Base-by-base conservation (phyloP, 2,888 invertebrate species). In the Liodrosophila aerea region DNA sequence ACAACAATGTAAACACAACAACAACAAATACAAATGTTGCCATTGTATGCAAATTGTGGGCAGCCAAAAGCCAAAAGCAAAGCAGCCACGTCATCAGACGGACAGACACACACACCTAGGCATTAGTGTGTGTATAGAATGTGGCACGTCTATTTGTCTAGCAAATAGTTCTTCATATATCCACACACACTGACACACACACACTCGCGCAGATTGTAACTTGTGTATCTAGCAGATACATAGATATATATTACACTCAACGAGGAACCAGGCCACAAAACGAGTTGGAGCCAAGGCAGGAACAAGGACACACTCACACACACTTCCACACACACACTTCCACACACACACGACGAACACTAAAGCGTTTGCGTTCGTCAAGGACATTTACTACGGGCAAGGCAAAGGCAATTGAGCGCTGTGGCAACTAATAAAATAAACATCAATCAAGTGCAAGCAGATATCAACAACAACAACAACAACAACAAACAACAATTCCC, bases 361-460 rank as follows among this genome's bases (percentile, higher is more conserved):
- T 37, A 8, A 16, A 51, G 30, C 16, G 39, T 31, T 51, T 46
- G 49, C 29, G 7, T 34, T 31, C 45, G 36, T 31, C 64, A 66
- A 66, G 63, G 67, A 63, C 65, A 40, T 36, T 13, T 12, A 39
- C 36, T 11, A n/a, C n/a, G 3, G 11, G 27, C 50, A 27, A 11
- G 27, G 12, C 15, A 36, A n/a, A n/a, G n/a, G 16, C 44, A 15
- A 4, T n/a, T 7, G n/a, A 7, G 15, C 15, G 16, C 37, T 9
- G 7, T 16, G n/a, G 50, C 57, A 51, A 15, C 36, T 47, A 33
- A 61, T 68, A 61, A 63, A 68, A 56, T 65, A 54, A 50, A 69
- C 67, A 76, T 80, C 70, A 76, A 73, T 76, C 73, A 78, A 65
- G 52, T 56, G 56, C 33, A 50, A 49, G 29, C 33, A 31, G 37